These are phyloP conservation scores for Drosophila anomelani DNA, from an alignment of 2,888 invertebrate species.

Conservation along the genomic window DNA sequence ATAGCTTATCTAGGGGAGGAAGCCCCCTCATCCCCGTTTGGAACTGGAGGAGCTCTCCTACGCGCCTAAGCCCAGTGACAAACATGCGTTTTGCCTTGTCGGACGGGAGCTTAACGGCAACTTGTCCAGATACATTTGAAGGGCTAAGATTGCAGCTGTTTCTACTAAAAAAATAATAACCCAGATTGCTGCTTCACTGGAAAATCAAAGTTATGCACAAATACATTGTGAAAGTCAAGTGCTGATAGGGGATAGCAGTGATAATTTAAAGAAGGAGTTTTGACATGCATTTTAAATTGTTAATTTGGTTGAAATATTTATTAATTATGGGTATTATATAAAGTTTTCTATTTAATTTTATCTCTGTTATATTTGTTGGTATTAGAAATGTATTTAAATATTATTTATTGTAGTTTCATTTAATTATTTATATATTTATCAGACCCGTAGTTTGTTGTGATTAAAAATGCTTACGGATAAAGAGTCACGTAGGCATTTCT, in stretches of 20 bases:
- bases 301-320: neutral
- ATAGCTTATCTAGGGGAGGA: constrained; percentile 33
- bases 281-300: neutral
- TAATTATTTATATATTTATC: neutral
- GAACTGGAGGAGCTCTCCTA: constrained; percentile 17
- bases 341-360: neutral
- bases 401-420: too few relatives aligned
- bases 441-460: neutral
- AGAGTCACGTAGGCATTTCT: constrained; percentile 1
- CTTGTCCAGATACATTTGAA: constrained; percentile 21
- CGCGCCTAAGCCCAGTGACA: constrained; percentile 14
- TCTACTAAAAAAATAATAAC: neutral
- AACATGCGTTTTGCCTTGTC: constrained; percentile 15
- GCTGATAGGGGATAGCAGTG: neutral
- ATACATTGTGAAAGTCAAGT: constrained; percentile 12
- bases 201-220: constrained; percentile 20
- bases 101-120: constrained; percentile 42
- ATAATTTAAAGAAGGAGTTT: neutral
- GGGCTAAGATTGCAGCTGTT: constrained; percentile 23
- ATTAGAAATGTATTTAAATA: rapidly evolving
- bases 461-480: neutral
- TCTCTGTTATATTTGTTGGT: too few relatives aligned
- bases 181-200: neutral
- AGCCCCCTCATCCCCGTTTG: neutral
- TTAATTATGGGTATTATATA: too few relatives aligned